phyloP scores from a whole-genome alignment of 2,888 invertebrate genomes.

The Lypha dubia region DNA sequence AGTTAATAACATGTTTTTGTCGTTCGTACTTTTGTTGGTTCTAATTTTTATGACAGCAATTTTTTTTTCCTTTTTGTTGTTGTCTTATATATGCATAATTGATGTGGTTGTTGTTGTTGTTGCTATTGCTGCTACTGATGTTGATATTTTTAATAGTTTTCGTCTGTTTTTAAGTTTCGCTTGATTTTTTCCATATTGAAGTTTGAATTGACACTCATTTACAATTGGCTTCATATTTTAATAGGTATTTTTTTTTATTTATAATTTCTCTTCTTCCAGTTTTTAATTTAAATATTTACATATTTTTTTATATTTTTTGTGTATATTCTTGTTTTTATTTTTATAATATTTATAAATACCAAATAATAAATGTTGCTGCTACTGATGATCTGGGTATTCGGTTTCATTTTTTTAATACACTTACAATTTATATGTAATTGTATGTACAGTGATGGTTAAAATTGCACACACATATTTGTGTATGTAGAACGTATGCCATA shows the following conservation, averaged over 20 bases:
- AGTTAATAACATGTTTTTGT: slow-evolving; percentile 67
- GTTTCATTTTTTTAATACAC: slow-evolving; percentile 23
- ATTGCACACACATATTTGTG: no score
- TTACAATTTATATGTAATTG: background rate
- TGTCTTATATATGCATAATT: slow-evolving; percentile 27
- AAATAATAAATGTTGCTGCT: slow-evolving; percentile 52
- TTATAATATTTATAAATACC: slow-evolving; percentile 39
- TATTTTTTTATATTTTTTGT: background rate
- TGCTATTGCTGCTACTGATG: background rate
- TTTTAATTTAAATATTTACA: slow-evolving; percentile 46
- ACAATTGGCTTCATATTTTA: slow-evolving; percentile 70
- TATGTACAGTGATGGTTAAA: slow-evolving; percentile 2
- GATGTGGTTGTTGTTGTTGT: slow-evolving; percentile 1
- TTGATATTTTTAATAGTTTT: slow-evolving; percentile 66
- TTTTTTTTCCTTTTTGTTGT: background rate
- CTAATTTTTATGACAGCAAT: slow-evolving; percentile 26
- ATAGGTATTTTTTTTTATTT: slow-evolving; percentile 16
- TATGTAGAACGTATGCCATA: no score
- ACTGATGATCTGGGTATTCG: slow-evolving; percentile 38
- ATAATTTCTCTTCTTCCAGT: slow-evolving; percentile 33
- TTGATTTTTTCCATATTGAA: slow-evolving; percentile 68
- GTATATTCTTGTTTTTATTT: slow-evolving; percentile 2
- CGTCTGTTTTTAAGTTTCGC: slow-evolving; percentile 62
- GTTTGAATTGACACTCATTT: slow-evolving; percentile 69
- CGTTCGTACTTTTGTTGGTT: no score